Conservation (phyloP, 1,140 invertebrate genomes). For the Rhynchophorus ferrugineus region DNA sequence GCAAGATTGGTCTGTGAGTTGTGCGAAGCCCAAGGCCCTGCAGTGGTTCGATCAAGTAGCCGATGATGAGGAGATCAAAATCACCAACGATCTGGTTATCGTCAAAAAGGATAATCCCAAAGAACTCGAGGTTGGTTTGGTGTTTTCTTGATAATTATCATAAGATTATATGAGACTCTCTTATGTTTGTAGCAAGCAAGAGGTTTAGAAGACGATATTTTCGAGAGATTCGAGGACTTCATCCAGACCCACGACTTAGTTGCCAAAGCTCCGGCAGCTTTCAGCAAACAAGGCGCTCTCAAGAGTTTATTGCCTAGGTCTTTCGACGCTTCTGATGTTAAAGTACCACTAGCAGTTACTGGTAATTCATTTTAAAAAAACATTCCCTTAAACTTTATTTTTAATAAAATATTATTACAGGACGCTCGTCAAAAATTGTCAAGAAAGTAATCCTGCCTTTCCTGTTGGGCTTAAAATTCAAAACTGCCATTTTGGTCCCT, state of each 20-base stretch:
- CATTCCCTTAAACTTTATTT: too few species aligned
- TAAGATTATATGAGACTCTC: too few species aligned
- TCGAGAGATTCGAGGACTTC: constrained; percentile 58
- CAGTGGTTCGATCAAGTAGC: constrained; percentile 60
- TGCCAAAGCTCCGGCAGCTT: constrained; percentile 54
- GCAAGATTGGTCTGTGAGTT: constrained; percentile 54
- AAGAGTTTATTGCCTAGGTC: constrained; percentile 57
- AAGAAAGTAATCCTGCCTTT: constrained; percentile 78
- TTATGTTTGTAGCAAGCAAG: constrained; percentile 31
- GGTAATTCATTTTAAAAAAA: constrained; percentile 19
- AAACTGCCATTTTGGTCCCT: constrained; percentile 71
- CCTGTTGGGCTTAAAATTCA: constrained; percentile 75
- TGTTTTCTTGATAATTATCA: neutral
- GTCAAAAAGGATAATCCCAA: constrained; percentile 51
- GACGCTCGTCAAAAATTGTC: constrained; percentile 55
- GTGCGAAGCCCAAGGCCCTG: constrained; percentile 68
- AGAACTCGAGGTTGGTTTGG: constrained; percentile 36
- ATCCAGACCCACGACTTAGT: constrained; percentile 55
- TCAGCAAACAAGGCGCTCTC: constrained; percentile 47
- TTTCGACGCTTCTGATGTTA: constrained; percentile 58
- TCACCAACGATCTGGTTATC: constrained; percentile 65
- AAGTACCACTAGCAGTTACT: constrained; percentile 52
- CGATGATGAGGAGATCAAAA: constrained; percentile 57
- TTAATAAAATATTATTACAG: constrained; percentile 20
- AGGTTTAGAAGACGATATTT: constrained; percentile 39